A percentile compares a stretch with the other conserved stretches of the same genome.
Evolutionary conservation across 1,140 invertebrate species (phyloP).

Genomic region (Kradibia gibbosae): DNA sequence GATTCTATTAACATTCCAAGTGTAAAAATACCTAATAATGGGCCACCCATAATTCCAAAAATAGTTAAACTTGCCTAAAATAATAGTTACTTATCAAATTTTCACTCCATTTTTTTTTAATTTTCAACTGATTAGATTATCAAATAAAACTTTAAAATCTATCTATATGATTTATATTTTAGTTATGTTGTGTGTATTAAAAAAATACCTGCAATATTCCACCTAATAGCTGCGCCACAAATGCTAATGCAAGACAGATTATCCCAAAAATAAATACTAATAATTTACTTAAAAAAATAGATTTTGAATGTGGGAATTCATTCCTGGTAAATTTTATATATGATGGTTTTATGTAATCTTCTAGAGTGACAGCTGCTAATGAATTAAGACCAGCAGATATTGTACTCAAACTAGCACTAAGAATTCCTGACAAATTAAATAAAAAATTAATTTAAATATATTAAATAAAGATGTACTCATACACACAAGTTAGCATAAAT

Average conservation of each 20-base stretch:
- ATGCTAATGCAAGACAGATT: conserved; percentile 81
- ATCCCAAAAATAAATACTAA: conserved; percentile 80
- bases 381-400: conserved; percentile 90
- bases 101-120: not conserved
- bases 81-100: not conserved
- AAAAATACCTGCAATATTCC: conserved; percentile 75
- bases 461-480: not conserved
- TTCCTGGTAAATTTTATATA: conserved; percentile 52
- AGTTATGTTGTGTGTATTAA: too few species aligned
- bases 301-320: conserved; percentile 60
- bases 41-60: conserved; percentile 86
- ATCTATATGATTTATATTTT: too few species aligned
- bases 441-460: not conserved
- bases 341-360: conserved; percentile 82
- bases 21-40: conserved; percentile 84
- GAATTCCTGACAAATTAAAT: conserved; percentile 75
- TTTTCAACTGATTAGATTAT: too few species aligned
- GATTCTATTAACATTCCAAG: conserved; percentile 82
- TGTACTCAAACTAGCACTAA: conserved; percentile 88
- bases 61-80: conserved; percentile 82
- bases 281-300: conserved; percentile 74
- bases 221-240: conserved; percentile 81
- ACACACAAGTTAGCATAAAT: too few species aligned
- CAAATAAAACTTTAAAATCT: too few species aligned
- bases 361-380: conserved; percentile 88